phyloP scores from a whole-genome alignment of 2,888 invertebrate species.

The Conomelus anceps region DNA sequence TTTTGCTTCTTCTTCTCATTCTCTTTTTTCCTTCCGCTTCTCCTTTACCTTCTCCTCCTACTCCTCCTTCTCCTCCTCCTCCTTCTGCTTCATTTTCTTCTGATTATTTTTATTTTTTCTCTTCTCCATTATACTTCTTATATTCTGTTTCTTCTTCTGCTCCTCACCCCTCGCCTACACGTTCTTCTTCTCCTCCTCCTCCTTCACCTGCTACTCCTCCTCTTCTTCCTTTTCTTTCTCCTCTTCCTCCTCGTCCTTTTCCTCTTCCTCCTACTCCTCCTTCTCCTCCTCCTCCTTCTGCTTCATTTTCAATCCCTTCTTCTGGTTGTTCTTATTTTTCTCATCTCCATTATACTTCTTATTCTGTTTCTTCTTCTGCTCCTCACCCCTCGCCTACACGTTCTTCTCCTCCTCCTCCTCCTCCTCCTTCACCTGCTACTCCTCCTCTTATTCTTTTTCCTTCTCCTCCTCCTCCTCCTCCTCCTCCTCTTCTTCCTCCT shows the following conservation, averaged over 20 bases:
- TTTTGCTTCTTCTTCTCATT: not conserved
- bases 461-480: not conserved
- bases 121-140: too few species aligned
- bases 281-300: not conserved
- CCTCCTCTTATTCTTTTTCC: not conserved
- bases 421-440: not conserved
- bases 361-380: not conserved
- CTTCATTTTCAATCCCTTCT: not conserved
- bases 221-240: not conserved
- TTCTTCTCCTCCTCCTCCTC: not conserved
- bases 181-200: not conserved
- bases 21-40: not conserved
- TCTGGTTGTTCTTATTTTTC: too few species aligned
- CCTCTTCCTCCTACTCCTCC: conserved; percentile 4
- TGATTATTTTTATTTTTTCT: not conserved
- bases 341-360: too few species aligned
- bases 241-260: not conserved
- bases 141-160: not conserved
- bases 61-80: not conserved
- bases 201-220: not conserved
- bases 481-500: not conserved
- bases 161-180: not conserved
- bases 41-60: not conserved
- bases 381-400: too few species aligned
- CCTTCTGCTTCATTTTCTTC: not conserved